phyloP scores from a whole-genome alignment of 35 echinoderm and acorn worm species.

The Strongylocentrotus purpuratus region DNA sequence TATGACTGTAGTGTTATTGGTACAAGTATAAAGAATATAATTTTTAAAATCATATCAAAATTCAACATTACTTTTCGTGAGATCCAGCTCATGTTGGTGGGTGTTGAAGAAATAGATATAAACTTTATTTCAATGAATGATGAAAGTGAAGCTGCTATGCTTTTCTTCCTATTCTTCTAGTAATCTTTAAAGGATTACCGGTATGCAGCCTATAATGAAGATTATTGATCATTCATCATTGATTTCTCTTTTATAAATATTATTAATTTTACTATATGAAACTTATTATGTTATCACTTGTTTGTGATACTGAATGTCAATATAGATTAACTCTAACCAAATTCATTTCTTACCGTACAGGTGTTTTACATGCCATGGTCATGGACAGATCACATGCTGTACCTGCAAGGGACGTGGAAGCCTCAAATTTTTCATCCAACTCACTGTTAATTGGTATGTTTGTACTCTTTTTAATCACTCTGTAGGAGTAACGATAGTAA shows the following conservation, averaged over 20 bases:
- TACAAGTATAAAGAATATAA: too few relatives aligned
- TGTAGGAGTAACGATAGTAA: too few relatives aligned
- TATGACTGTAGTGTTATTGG: too few relatives aligned
- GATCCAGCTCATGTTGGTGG: neutral
- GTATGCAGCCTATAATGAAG: too few relatives aligned
- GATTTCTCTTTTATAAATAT: neutral
- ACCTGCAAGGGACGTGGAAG: slow-evolving; percentile 72
- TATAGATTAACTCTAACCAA: neutral
- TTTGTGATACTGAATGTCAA: too few relatives aligned
- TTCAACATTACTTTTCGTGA: neutral
- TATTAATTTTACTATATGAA: too few relatives aligned
- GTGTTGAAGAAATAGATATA: too few relatives aligned
- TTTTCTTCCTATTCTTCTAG: too few relatives aligned
- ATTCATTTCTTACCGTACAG: slow-evolving; percentile 37
- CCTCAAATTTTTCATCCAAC: slow-evolving; percentile 80
- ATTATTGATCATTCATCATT: too few relatives aligned
- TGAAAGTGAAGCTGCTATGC: too few relatives aligned
- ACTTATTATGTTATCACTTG: neutral
- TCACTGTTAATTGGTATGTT: slow-evolving; percentile 29
- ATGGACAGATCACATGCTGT: slow-evolving; percentile 81
- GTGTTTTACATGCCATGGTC: slow-evolving; percentile 78
- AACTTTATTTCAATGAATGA: too few relatives aligned
- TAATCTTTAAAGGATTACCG: too few relatives aligned
- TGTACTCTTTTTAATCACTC: neutral
- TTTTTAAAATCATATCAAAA: neutral